Evolutionary conservation across 1,140 invertebrate genomes (phyloP), one percentile per base, ranked within the genome.

Genomic region (Caerostris extrusa): DNA sequence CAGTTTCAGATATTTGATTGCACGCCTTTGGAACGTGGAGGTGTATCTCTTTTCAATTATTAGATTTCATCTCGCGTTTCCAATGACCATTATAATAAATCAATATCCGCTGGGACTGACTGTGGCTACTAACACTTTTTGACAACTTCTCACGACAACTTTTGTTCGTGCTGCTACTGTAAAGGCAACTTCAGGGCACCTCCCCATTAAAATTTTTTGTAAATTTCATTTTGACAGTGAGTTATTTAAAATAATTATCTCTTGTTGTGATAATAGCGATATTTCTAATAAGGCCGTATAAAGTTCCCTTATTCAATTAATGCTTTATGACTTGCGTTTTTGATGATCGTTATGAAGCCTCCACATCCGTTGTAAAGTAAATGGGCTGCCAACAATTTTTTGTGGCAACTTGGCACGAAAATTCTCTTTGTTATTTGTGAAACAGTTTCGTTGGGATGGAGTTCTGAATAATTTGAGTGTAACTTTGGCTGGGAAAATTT

Each of bases 11-110:
- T 71, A 67, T 93, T 87, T 85, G 82, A 85, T 92, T 61, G 90
- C 61, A 58, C 55, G 53, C 50, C 82, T 56, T 64, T 56, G 19
- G 58, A n/a, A 82, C 61, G 83, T 50, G 90, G 90, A 91, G 77
- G 90, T 85, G 82, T 85, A 91, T 85, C 57, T 85, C 50, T 85
- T 85, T 85, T 85, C 71, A 92, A 82, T 81, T 56, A 81, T 34
- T 85, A 77, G 71, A 50, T 77, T 90, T 90, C 55, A 53, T 53
- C 34, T 53, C 10, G 67, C 53, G 34, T 81, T 90, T 90, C 19
- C 57, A 90, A 57, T 57, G 69, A 50, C 10, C 55, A 81, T 81
- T 90, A 90, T 81, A 12, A 77, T 81, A 90, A 90, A 69, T 90
- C 85, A 87, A 87, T 87, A 87, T 53, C 34, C 34, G 12, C n/a